Conservation (phyloP, 2,888 invertebrate species). For the Tiphia femorata region DNA sequence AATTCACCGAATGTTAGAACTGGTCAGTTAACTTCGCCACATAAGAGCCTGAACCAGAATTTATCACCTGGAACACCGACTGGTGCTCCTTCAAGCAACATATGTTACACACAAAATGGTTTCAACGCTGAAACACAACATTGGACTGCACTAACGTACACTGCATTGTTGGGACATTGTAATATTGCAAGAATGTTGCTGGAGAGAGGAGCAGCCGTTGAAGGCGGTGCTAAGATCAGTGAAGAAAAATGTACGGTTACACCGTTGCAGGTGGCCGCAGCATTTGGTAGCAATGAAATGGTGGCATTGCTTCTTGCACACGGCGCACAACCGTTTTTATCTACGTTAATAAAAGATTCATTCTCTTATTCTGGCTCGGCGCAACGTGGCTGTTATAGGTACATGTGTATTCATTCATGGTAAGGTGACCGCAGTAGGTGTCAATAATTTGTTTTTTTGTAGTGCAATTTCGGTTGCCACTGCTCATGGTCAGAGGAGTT, state of each 20-base stretch:
- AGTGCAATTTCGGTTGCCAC: slow-evolving; percentile 92
- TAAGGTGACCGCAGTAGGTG: not conserved
- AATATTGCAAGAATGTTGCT: slow-evolving; percentile 75
- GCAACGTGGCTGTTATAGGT: slow-evolving; percentile 87
- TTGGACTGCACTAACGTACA: slow-evolving; percentile 92
- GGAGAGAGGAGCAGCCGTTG: slow-evolving; percentile 85
- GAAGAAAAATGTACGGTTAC: slow-evolving; percentile 91
- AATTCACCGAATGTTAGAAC: slow-evolving; percentile 39
- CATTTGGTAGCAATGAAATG: slow-evolving; percentile 84
- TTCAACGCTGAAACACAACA: slow-evolving; percentile 77
- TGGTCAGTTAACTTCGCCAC: slow-evolving; percentile 4
- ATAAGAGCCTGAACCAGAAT: slow-evolving; percentile 8
- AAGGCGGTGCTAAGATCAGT: slow-evolving; percentile 85
- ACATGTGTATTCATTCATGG: slow-evolving; percentile 23
- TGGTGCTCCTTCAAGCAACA: slow-evolving; percentile 17
- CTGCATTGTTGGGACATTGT: slow-evolving; percentile 75
- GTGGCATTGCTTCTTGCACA: slow-evolving; percentile 84
- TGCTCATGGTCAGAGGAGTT: slow-evolving; percentile 85
- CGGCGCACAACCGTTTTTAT: slow-evolving; percentile 90
- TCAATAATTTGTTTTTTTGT: slow-evolving; percentile 13
- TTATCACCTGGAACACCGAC: slow-evolving; percentile 58
- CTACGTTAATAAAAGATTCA: slow-evolving; percentile 85
- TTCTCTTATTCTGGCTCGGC: slow-evolving; percentile 89
- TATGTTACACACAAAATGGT: slow-evolving; percentile 39
- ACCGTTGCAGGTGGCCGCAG: slow-evolving; percentile 89